phyloP scores from a whole-genome alignment of 2,888 invertebrate species.

The Orgyia antiqua region DNA sequence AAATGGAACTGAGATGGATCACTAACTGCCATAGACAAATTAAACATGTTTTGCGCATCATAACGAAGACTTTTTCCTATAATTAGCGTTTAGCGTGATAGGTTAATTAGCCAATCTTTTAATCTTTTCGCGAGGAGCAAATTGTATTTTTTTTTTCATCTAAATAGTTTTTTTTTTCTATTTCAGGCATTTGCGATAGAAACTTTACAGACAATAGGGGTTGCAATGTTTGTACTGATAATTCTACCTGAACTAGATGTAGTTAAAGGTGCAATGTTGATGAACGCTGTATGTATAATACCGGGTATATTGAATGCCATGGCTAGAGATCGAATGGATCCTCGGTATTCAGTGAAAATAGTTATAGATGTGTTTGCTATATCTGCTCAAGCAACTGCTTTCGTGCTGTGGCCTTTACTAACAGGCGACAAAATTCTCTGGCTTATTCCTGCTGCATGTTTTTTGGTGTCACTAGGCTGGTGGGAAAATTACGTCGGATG shows the following conservation, averaged over 20 bases:
- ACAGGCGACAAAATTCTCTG: conserved; percentile 71
- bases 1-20: too few relatives aligned
- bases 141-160: too few relatives aligned
- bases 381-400: conserved; percentile 81
- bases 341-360: conserved; percentile 53
- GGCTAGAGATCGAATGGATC: conserved; percentile 51
- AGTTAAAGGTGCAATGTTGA: conserved; percentile 89
- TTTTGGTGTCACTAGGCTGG: conserved; percentile 87
- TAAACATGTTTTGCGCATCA: too few relatives aligned
- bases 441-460: conserved; percentile 80
- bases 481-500: conserved; percentile 88
- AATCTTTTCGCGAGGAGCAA: too few relatives aligned
- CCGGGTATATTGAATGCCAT: conserved; percentile 86
- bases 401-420: conserved; percentile 83
- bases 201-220: conserved; percentile 86
- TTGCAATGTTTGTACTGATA: conserved; percentile 85
- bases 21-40: too few relatives aligned
- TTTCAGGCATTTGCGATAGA: conserved; percentile 83
- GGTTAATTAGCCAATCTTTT: too few relatives aligned
- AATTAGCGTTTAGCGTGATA: too few relatives aligned
- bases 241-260: conserved; percentile 90
- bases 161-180: conserved; percentile 6
- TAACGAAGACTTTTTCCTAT: too few relatives aligned
- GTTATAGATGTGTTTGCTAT: conserved; percentile 79
- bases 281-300: conserved; percentile 89